A percentile compares a stretch with the other conserved stretches of the same genome.
These are phyloP conservation scores for Oryctes rhinoceros DNA, from an alignment of 1,140 invertebrate genomes.

Conservation along the genomic window DNA sequence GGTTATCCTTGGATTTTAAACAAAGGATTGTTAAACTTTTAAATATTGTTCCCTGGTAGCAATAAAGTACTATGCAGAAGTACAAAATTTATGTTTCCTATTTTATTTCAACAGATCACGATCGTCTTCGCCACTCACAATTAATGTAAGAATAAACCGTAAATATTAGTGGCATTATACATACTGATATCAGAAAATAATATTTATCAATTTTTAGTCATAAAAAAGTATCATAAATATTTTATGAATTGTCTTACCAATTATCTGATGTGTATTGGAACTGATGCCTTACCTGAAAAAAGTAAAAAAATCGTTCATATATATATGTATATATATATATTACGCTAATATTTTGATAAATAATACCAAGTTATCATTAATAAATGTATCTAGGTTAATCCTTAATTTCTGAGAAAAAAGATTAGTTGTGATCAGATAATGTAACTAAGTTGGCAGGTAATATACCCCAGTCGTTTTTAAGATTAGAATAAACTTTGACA, in stretches of 20 bases:
- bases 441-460: neutral
- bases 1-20: conserved; percentile 15
- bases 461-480: neutral
- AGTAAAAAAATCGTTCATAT: neutral
- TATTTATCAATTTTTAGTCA: neutral
- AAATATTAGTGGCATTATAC: too few relatives aligned
- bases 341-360: conserved; percentile 5
- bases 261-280: neutral
- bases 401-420: conserved; percentile 3
- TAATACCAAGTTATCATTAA: neutral
- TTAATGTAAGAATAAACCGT: too few relatives aligned
- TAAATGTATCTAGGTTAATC: neutral
- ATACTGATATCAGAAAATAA: neutral
- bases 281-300: conserved; percentile 14
- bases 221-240: neutral
- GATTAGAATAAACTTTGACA: neutral
- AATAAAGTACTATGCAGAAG: neutral
- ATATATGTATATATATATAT: conserved; percentile 18
- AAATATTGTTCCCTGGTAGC: neutral
- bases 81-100: neutral
- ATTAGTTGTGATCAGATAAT: conserved; percentile 2
- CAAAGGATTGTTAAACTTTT: conserved; percentile 14
- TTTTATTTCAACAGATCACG: too few relatives aligned
- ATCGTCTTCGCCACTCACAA: too few relatives aligned
- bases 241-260: neutral